Evolutionary conservation across 2,797 vertebrate species (phyloP), one percentile per base, ranked within the genome.

Genomic region (Serranus cabrilla): DNA sequence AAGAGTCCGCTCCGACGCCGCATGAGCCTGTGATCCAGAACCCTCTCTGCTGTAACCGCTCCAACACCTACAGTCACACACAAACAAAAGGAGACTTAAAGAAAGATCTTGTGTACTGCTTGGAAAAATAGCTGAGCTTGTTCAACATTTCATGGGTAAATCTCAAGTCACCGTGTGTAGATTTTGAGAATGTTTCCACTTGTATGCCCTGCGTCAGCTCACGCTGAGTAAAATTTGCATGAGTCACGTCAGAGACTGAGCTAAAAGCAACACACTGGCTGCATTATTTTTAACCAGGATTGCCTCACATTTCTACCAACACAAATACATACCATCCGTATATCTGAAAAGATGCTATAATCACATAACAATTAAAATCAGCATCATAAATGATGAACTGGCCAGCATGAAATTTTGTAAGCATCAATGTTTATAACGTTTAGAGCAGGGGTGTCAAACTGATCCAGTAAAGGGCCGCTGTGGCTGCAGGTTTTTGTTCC

Each of bases 1-100:
- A 98, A 23, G 97, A 97, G 94, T 99, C 98, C 75, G 97, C 96
- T 3, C 98, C 98, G 64, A 97, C 97, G 8, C 97, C 98, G 60
- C 97, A 97, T 0, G 98, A 98, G 56, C 95, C 97, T 67, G 96
- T 95, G 70, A 99, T 97, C 88, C 96, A 94, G 94, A 99, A 99
- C 3, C 97, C 97, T 83, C 94, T 95, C 83, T 97, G 96, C 90
- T 97, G 97, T 68, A 99, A 91, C 76, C 97, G 93, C 89, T 99
- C 97, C 82, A 99, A 94, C 80, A 98, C 97, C 98, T 99, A 94
- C 63, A 66, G 31, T 20, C 68, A 81, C 56, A 87, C 70, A 82
- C 18, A 77, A 39, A 69, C 5, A 43, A 47, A 40, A 55, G 34
- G 34, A 34, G 34, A 34, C 34, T 34, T 34, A 34, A 34, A 6